A percentile compares a stretch with the other conserved stretches of the same genome.
These are phyloP conservation scores for Heterocephalus glaber DNA, from an alignment of 2,113 vertebrate genomes.

Conservation along the genomic window DNA sequence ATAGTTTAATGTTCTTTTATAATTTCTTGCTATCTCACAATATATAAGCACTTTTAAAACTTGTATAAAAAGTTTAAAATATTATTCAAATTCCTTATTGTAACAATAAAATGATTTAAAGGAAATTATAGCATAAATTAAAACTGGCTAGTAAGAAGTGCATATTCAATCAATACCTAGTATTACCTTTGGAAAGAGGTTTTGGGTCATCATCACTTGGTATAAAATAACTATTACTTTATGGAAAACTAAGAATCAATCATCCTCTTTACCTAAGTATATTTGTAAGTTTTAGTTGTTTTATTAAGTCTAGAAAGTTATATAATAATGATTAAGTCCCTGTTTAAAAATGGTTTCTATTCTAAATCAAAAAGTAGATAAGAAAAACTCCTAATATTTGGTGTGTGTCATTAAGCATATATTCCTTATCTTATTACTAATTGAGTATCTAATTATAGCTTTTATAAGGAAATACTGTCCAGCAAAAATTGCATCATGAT, in stretches of 20 bases:
- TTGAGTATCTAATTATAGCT: constrained; percentile 57
- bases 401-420: constrained; percentile 36
- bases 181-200: neutral
- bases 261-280: neutral
- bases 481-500: constrained; percentile 41
- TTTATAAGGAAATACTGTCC: constrained; percentile 53
- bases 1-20: neutral
- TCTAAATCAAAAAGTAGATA: neutral
- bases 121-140: neutral
- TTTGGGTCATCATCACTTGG: neutral
- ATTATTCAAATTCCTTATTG: neutral
- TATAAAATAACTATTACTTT: neutral
- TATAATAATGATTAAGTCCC: neutral
- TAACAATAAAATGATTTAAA: neutral
- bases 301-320: constrained; percentile 9
- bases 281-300: neutral
- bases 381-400: constrained; percentile 43
- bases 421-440: constrained; percentile 56
- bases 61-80: neutral
- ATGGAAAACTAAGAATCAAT: neutral
- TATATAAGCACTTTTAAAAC: neutral
- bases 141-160: neutral
- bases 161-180: neutral
- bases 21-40: neutral
- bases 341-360: constrained; percentile 6